Conservation (phyloP, 2,113 vertebrate genomes). For the Capra hircus region DNA sequence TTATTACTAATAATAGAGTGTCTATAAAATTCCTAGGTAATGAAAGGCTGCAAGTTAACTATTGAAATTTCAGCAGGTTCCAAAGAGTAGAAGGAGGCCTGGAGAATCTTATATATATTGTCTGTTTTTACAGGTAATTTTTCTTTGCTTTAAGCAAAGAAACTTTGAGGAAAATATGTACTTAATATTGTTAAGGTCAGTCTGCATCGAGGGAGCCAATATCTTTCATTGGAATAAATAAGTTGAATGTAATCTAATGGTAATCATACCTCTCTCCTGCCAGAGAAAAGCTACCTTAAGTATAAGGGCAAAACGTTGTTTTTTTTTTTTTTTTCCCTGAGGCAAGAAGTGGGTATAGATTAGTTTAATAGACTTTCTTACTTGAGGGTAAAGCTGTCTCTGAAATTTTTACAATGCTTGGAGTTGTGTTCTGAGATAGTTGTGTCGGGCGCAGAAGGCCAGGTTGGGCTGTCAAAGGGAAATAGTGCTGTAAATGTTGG, state of each 20-base stretch:
- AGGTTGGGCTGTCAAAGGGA: background rate
- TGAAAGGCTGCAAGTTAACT: slow-evolving; percentile 25
- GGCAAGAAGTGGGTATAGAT: background rate
- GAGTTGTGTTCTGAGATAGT: background rate
- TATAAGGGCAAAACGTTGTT: background rate
- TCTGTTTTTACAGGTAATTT: background rate
- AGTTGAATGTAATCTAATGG: background rate
- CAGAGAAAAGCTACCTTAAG: background rate
- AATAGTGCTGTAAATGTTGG: background rate
- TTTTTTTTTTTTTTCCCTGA: background rate
- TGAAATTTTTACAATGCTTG: slow-evolving; percentile 2
- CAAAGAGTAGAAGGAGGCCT: slow-evolving; percentile 8
- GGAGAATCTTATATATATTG: background rate
- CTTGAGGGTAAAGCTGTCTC: background rate
- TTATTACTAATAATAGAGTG: background rate
- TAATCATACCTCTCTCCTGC: background rate
- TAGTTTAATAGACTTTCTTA: background rate
- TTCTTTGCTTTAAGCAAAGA: slow-evolving; percentile 41
- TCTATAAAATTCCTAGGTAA: background rate
- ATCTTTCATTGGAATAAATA: background rate
- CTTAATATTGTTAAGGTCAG: slow-evolving; percentile 16
- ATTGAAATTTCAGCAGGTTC: slow-evolving; percentile 27
- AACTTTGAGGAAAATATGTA: background rate
- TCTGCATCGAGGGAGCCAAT: background rate
- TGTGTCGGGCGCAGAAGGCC: background rate